These are phyloP conservation scores for Diogma glabrata DNA, from an alignment of 2,888 invertebrate genomes.

Conservation along the genomic window DNA sequence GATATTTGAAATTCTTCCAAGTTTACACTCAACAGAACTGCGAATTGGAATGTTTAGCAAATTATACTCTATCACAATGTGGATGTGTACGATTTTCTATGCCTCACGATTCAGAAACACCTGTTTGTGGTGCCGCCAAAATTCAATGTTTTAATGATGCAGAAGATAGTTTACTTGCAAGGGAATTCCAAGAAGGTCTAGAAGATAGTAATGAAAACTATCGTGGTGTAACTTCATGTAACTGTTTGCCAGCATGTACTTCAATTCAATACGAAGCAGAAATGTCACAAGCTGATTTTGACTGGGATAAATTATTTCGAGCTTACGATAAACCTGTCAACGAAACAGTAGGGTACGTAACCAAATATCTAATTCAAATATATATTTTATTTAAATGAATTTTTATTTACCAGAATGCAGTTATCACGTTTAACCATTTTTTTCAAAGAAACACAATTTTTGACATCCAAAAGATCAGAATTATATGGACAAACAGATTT, in stretches of 20 bases:
- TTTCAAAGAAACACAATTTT: conserved; percentile 61
- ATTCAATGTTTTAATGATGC: conserved; percentile 31
- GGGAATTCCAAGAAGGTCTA: conserved; percentile 30
- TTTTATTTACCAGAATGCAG: conserved; percentile 36
- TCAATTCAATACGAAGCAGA: conserved; percentile 60
- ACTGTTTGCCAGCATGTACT: conserved; percentile 41
- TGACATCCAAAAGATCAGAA: conserved; percentile 54
- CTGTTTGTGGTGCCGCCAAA: conserved; percentile 33
- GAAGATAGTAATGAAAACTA: conserved; percentile 25
- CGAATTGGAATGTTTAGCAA: conserved; percentile 57
- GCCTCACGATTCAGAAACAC: conserved; percentile 27
- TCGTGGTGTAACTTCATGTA: conserved; percentile 32
- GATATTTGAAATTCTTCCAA: conserved; percentile 45
- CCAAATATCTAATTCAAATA: neutral
- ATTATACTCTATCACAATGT: conserved; percentile 49
- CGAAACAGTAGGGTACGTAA: conserved; percentile 25
- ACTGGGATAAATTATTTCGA: conserved; percentile 46
- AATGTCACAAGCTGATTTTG: conserved; percentile 57
- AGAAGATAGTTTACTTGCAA: conserved; percentile 29
- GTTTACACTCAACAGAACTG: conserved; percentile 62
- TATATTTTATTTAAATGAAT: neutral
- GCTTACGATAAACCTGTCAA: conserved; percentile 38
- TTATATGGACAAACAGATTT: conserved; percentile 57
- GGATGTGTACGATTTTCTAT: conserved; percentile 60
- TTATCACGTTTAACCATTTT: conserved; percentile 53